Conservation (phyloP, 2,797 vertebrate genomes). For the Dryobates pubescens region DNA sequence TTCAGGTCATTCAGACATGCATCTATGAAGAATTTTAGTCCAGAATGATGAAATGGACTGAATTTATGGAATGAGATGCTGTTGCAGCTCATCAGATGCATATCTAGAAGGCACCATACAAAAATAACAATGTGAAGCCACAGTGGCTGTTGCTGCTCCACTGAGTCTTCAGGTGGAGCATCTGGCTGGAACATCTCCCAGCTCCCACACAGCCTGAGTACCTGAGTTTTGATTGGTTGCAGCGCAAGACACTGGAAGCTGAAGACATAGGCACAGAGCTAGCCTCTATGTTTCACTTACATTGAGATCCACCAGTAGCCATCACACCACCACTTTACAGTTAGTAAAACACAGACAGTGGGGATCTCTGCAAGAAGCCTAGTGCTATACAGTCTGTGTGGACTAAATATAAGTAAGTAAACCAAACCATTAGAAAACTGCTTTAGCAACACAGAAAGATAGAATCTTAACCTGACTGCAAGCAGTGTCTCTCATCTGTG, state of each 20-base stretch:
- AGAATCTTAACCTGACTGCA: not conserved
- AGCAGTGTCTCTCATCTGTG: not conserved
- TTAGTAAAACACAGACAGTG: not conserved
- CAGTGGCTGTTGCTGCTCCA: accelerated
- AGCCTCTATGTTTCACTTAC: not conserved
- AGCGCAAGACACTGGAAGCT: not conserved
- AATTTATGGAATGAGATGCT: not conserved
- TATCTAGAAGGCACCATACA: not conserved
- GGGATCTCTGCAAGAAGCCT: not conserved
- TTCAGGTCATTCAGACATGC: not conserved
- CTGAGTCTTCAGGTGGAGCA: not conserved
- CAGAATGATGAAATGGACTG: not conserved
- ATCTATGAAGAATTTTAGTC: not conserved
- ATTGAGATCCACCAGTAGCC: not conserved
- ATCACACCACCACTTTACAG: not conserved
- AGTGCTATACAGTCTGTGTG: not conserved
- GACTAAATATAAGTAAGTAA: not conserved
- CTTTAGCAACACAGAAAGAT: not conserved
- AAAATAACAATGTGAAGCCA: not conserved
- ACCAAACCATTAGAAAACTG: not conserved
- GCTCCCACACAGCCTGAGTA: not conserved
- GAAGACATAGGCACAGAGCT: not conserved
- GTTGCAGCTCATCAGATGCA: not conserved
- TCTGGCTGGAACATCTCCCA: not conserved
- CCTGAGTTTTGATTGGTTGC: not conserved